These are phyloP conservation scores for Epizoanthus ramosus DNA, from an alignment of 92 coral and sea anemone species.

Conservation along the genomic window DNA sequence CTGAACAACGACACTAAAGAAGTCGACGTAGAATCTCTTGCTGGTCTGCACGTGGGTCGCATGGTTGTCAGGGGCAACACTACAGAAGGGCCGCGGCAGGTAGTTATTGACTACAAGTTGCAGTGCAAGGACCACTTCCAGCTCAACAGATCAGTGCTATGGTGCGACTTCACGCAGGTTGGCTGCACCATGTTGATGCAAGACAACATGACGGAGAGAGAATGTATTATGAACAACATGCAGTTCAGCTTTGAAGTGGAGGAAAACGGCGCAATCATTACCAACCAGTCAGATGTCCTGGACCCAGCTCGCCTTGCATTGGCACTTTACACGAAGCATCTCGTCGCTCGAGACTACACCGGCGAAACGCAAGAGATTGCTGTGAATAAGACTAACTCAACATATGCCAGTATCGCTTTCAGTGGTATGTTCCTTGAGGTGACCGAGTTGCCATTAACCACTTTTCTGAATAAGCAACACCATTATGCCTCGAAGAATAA, in stretches of 20 bases:
- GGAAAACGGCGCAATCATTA: slow-evolving; percentile 37
- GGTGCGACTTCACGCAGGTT: slow-evolving; percentile 47
- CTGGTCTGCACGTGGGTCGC: slow-evolving; percentile 48
- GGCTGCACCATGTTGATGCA: slow-evolving; percentile 46
- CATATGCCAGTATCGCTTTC: slow-evolving; percentile 37
- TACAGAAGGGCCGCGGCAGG: slow-evolving; percentile 44
- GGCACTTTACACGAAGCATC: slow-evolving; percentile 44
- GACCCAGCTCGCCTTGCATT: slow-evolving; percentile 47
- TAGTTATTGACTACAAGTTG: slow-evolving; percentile 38
- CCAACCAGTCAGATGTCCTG: slow-evolving; percentile 34
- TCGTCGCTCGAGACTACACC: slow-evolving; percentile 39
- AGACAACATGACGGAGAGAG: slow-evolving; percentile 38
- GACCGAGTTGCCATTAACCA: slow-evolving; percentile 40
- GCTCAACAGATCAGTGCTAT: slow-evolving; percentile 32
- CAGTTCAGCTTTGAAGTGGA: slow-evolving; percentile 39
- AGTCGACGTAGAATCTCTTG: slow-evolving; percentile 39
- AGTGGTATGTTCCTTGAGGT: slow-evolving; percentile 44
- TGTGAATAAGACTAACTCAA: slow-evolving; percentile 41
- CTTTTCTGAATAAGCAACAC: slow-evolving; percentile 16
- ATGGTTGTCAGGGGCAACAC: slow-evolving; percentile 44
- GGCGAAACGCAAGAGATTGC: slow-evolving; percentile 40
- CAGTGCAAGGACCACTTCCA: slow-evolving; percentile 34
- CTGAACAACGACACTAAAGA: slow-evolving; percentile 31
- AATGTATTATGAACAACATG: slow-evolving; percentile 32
- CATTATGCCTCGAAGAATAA: background rate